phyloP scores from a whole-genome alignment of 2,113 vertebrate genomes.

The Axis porcinus region DNA sequence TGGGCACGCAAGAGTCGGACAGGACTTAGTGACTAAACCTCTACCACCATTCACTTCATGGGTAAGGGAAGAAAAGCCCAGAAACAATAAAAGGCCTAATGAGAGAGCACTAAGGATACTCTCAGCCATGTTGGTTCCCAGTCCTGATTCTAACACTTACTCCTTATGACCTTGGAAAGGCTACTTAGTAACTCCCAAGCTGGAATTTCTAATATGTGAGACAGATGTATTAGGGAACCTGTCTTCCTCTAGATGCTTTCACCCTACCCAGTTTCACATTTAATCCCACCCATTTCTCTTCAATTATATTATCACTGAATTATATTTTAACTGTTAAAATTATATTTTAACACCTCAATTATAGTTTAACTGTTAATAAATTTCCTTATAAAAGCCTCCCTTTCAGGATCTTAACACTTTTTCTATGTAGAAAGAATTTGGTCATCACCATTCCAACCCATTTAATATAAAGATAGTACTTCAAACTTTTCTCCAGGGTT shows the following conservation, averaged over 20 bases:
- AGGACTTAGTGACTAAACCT: not conserved
- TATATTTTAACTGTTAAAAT: not conserved
- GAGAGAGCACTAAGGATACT: not conserved
- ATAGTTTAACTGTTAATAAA: not conserved
- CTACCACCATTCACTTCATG: not conserved
- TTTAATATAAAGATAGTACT: not conserved
- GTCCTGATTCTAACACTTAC: not conserved
- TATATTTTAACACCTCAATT: not conserved
- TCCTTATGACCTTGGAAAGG: not conserved
- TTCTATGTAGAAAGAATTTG: not conserved
- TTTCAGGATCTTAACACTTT: not conserved
- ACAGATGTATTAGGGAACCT: fast-evolving
- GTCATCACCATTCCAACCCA: not conserved
- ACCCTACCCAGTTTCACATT: not conserved
- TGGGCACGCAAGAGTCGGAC: not conserved
- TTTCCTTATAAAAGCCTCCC: not conserved
- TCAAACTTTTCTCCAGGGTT: not conserved
- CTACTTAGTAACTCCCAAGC: not conserved
- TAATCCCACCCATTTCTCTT: not conserved
- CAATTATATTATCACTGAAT: not conserved
- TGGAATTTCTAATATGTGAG: not conserved
- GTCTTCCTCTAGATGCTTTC: not conserved
- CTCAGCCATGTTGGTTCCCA: not conserved
- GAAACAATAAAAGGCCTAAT: not conserved
- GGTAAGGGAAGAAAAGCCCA: not conserved